Percentiles rank a stretch among this genome's conserved stretches.
phyloP scores from a whole-genome alignment of 2,113 vertebrate species.

The Sclerurus mexicanus region DNA sequence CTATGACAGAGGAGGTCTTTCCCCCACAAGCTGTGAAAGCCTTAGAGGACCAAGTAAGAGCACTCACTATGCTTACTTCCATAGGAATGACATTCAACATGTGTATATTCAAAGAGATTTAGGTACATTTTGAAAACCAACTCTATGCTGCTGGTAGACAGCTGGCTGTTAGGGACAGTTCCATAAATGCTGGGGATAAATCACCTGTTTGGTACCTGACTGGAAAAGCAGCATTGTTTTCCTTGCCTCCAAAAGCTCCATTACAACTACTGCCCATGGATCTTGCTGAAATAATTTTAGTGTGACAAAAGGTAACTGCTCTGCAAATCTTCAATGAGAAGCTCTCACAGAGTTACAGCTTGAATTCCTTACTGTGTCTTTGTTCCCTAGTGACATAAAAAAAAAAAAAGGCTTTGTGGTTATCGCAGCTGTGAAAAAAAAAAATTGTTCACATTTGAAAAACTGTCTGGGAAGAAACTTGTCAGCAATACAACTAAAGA shows the following conservation, averaged over 20 bases:
- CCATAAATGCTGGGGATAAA: neutral
- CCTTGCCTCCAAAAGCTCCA: neutral
- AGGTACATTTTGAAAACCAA: neutral
- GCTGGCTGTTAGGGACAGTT: neutral
- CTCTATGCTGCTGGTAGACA: neutral
- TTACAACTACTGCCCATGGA: neutral
- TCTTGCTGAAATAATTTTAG: neutral
- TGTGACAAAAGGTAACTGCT: neutral
- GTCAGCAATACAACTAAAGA: neutral
- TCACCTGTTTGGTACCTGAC: neutral
- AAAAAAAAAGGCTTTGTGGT: neutral
- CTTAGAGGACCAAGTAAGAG: neutral
- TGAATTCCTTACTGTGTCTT: neutral
- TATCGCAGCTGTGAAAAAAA: neutral
- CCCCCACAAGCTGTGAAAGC: neutral
- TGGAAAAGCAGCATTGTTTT: neutral
- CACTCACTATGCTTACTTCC: neutral
- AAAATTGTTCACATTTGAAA: neutral
- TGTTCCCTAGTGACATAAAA: neutral
- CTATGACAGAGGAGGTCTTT: neutral
- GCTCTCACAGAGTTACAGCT: neutral
- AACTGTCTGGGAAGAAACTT: neutral
- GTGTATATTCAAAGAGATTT: neutral
- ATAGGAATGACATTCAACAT: neutral
- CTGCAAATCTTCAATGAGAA: neutral